Conservation (phyloP, 2,888 invertebrate species). For the Volucella zonaria region DNA sequence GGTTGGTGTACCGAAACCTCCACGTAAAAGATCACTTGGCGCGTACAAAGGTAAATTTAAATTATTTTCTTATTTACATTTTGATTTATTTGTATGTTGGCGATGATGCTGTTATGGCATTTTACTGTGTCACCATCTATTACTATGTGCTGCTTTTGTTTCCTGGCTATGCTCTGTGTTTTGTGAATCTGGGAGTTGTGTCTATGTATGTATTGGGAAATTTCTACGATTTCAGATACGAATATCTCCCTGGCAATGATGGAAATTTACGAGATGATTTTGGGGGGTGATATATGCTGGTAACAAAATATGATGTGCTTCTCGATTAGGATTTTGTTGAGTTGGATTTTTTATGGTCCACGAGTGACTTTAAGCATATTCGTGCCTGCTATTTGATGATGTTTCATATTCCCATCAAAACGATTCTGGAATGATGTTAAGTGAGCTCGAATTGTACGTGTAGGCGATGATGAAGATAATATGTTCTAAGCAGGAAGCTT, state of each 20-base stretch:
- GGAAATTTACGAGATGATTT: slow-evolving; percentile 44
- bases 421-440: slow-evolving; percentile 8
- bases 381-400: slow-evolving; percentile 40
- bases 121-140: slow-evolving; percentile 4
- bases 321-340: slow-evolving; percentile 62
- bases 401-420: slow-evolving; percentile 42
- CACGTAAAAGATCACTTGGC: slow-evolving; percentile 13
- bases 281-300: not conserved
- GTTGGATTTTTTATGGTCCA: slow-evolving; percentile 57
- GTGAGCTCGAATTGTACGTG: slow-evolving; percentile 7
- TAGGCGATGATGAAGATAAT: slow-evolving; percentile 12
- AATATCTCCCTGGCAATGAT: slow-evolving; percentile 37
- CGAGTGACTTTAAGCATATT: slow-evolving; percentile 50
- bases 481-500: not conserved
- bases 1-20: not conserved
- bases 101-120: slow-evolving; percentile 47
- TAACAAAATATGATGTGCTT: slow-evolving; percentile 46
- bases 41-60: slow-evolving; percentile 48
- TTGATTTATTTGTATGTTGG: slow-evolving; percentile 61
- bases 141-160: not conserved
- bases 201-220: slow-evolving; percentile 3
- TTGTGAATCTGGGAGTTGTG: not conserved
- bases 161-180: no score
- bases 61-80: slow-evolving; percentile 68
- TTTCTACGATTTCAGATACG: not conserved